Percentiles rank a stretch among this genome's conserved stretches.
Conservation (phyloP, 2,113 vertebrate species). For the Syngnathus floridae region DNA sequence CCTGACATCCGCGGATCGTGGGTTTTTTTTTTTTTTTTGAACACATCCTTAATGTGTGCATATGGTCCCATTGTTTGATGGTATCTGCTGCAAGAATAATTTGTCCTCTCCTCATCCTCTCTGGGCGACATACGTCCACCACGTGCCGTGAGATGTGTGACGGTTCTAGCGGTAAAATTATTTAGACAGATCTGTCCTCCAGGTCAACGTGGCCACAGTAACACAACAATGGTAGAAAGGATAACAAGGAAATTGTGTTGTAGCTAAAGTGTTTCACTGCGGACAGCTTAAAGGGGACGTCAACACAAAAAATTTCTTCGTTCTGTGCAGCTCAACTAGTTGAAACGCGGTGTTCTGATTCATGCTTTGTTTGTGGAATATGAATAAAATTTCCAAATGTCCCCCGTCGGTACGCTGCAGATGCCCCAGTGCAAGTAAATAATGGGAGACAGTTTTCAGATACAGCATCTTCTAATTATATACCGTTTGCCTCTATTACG, state of each 20-base stretch:
- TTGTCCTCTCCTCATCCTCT: conserved; percentile 16
- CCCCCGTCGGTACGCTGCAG: conserved; percentile 14
- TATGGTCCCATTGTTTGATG: too few relatives aligned
- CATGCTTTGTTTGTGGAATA: neutral
- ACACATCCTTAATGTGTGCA: conserved; percentile 2
- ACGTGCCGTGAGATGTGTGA: conserved; percentile 48
- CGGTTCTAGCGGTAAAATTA: conserved; percentile 45
- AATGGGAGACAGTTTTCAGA: conserved; percentile 52
- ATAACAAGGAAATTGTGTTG: neutral
- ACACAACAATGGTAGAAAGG: conserved; percentile 8
- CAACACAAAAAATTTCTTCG: neutral
- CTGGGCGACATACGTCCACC: conserved; percentile 46
- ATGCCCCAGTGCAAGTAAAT: conserved; percentile 34
- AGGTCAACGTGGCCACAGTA: conserved; percentile 19
- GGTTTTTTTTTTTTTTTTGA: neutral
- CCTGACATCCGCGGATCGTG: neutral
- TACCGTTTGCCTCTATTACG: conserved; percentile 49
- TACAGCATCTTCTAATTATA: conserved; percentile 61
- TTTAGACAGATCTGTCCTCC: conserved; percentile 41
- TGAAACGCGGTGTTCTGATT: too few relatives aligned
- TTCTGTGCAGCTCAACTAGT: too few relatives aligned
- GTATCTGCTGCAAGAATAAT: too few relatives aligned
- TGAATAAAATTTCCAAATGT: conserved; percentile 29
- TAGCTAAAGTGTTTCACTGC: neutral
- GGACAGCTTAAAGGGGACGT: neutral